These are phyloP conservation scores for Haliclona indistincta DNA, from an alignment of 37 sponge, comb jelly and placozoan genomes.

Conservation along the genomic window DNA sequence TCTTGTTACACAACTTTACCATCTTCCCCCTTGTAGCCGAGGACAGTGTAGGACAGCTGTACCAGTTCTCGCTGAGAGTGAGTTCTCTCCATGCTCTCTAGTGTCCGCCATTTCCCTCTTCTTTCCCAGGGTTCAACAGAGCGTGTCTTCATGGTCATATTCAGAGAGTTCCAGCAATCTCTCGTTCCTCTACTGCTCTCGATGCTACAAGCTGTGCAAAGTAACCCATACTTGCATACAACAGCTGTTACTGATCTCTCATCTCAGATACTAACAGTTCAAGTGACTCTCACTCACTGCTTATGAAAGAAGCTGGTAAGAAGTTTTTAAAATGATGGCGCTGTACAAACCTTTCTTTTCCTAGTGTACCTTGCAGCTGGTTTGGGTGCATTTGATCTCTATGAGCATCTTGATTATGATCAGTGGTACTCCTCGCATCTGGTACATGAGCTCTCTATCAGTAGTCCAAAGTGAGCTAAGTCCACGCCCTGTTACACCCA, in stretches of 20 bases:
- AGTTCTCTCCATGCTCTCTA: not conserved
- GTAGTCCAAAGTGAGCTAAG: not conserved
- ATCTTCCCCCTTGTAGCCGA: constrained; percentile 15
- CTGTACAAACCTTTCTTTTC: not conserved
- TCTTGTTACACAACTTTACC: not conserved
- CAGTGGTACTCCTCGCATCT: constrained; percentile 71
- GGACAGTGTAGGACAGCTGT: constrained; percentile 34
- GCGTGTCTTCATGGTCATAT: constrained; percentile 44
- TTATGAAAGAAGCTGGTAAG: not conserved
- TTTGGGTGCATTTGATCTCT: constrained; percentile 73
- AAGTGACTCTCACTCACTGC: not conserved
- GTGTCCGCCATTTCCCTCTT: not conserved
- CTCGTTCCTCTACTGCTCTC: constrained; percentile 45
- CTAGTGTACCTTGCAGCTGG: constrained; percentile 79
- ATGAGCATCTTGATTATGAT: constrained; percentile 79
- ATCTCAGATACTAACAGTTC: not conserved
- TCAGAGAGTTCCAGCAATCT: constrained; percentile 54
- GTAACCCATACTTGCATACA: too few relatives aligned
- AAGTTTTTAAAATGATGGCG: not conserved
- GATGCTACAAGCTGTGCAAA: constrained; percentile 63
- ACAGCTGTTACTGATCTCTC: not conserved
- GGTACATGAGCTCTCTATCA: constrained; percentile 53
- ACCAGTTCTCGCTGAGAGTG: constrained; percentile 1
- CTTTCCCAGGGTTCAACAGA: constrained; percentile 64
- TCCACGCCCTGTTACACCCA: not conserved